Percentiles rank a stretch among this genome's conserved stretches.
These are phyloP conservation scores for Myotis yumanensis DNA, from an alignment of 2,113 vertebrate genomes.

Conservation along the genomic window DNA sequence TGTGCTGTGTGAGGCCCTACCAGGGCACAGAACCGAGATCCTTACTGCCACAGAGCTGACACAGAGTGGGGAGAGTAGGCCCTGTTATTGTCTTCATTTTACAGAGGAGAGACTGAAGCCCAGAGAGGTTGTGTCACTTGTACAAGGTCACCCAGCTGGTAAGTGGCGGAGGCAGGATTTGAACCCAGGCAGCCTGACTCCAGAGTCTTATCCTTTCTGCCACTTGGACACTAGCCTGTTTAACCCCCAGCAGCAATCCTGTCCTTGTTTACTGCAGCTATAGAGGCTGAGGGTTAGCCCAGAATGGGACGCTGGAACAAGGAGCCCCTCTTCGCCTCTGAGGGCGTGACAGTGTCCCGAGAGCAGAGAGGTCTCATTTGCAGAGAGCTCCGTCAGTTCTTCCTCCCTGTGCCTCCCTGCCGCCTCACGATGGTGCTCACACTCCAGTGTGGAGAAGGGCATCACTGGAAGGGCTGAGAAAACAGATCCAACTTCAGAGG, in stretches of 20 bases:
- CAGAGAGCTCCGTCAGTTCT: fast-evolving
- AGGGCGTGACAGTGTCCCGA: fast-evolving
- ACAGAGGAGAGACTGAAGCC: not conserved
- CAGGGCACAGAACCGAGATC: not conserved
- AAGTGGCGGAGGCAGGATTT: not conserved
- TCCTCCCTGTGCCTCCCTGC: not conserved
- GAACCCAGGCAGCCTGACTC: not conserved
- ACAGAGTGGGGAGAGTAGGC: not conserved
- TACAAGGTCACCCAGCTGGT: not conserved
- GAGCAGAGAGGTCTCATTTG: not conserved
- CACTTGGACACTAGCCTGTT: fast-evolving
- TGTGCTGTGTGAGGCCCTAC: not conserved
- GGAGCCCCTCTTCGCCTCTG: not conserved
- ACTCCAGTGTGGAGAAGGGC: not conserved
- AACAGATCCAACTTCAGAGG: not conserved
- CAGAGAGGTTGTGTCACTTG: not conserved
- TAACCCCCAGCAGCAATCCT: fast-evolving
- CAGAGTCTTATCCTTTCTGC: not conserved
- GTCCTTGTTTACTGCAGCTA: no score
- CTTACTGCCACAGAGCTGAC: not conserved
- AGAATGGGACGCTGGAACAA: not conserved
- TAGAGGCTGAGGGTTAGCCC: fast-evolving
- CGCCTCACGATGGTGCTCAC: fast-evolving
- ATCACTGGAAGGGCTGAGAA: not conserved
- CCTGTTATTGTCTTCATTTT: not conserved